Base-by-base conservation (phyloP, 1,140 invertebrate species). In the Drosophila malerkotliana region DNA sequence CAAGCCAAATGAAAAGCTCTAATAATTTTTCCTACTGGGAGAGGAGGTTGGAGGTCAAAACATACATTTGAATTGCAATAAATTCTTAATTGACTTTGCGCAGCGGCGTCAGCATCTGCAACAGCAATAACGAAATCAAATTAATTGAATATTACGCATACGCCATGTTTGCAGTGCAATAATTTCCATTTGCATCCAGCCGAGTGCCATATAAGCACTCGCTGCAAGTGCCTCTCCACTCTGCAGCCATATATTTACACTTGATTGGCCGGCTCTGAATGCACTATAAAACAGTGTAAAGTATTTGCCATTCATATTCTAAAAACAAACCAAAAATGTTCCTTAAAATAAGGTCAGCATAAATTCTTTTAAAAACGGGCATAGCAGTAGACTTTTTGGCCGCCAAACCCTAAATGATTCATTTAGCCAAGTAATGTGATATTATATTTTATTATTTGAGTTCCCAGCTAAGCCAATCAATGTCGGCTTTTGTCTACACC, bases 141-240 rank as follows among this genome's bases (percentile, higher is more conserved):
- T 82, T 88, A 88, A 87, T 88, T 88, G 72, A 82, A 88, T 77
- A 83, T 88, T 88, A 83, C 63, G 84, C 84, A 83, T 77, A 71
- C 67, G 68, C 67, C 67, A 61, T 73, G 75, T 74, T 64, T 39
- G 41, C 57, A 74, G 55, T 54, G 54, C 55, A 60, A 67, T 67
- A 72, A 52, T 79, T 74, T 52, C 57, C 56, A 62, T 77, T 77
- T 47, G 30, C 69, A 56, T 39, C 54, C 39, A 26, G 32, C 44
- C 64, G 44, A 69, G 66, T 66, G 49, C 55, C 53, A 67, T 44
- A 30, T 44, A 55, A n/a, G 37, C 53, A 60, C 45, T 61, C 61
- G 61, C 52, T 67, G 41, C 52, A 52, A 61, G 61, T 79, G 61
- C 76, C 67, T 72, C 44, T 49, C 15, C 26, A 9, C 12, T 57